These are phyloP conservation scores for Ptyas mucosa DNA, from an alignment of 2,113 vertebrate genomes.

Conservation along the genomic window DNA sequence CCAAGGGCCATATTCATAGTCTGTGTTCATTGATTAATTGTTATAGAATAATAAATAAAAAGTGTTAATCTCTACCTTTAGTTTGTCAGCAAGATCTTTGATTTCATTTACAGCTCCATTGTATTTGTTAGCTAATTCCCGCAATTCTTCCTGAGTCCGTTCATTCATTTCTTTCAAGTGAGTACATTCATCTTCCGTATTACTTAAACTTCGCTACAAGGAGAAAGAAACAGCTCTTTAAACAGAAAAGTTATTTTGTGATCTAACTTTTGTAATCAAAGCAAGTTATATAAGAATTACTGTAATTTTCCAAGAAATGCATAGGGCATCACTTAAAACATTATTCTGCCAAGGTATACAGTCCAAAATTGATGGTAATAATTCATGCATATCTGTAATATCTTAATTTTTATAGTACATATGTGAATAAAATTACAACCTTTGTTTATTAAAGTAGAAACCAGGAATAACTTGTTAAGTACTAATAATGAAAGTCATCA, in stretches of 20 bases:
- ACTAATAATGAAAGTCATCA: background rate
- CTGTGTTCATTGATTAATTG: background rate
- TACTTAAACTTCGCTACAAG: conserved; percentile 89
- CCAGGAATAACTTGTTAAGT: background rate
- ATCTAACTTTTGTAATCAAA: background rate
- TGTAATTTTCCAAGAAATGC: background rate
- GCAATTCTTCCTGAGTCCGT: conserved; percentile 90
- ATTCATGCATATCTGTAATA: background rate
- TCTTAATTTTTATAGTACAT: background rate
- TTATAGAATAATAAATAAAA: background rate
- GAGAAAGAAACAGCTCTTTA: conserved; percentile 19
- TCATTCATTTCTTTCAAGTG: conserved; percentile 98
- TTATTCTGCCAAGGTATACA: background rate
- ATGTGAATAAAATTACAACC: background rate
- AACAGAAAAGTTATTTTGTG: background rate
- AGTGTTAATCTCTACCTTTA: conserved; percentile 78
- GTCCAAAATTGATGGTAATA: background rate
- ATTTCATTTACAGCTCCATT: conserved; percentile 96
- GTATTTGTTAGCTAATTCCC: conserved; percentile 95
- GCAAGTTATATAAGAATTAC: background rate
- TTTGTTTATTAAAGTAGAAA: background rate
- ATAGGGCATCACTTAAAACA: background rate
- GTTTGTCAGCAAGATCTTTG: conserved; percentile 94
- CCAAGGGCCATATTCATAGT: background rate
- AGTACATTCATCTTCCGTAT: conserved; percentile 98